These are phyloP conservation scores for Athalia cordata DNA, from an alignment of 2,888 invertebrate genomes.

Conservation along the genomic window DNA sequence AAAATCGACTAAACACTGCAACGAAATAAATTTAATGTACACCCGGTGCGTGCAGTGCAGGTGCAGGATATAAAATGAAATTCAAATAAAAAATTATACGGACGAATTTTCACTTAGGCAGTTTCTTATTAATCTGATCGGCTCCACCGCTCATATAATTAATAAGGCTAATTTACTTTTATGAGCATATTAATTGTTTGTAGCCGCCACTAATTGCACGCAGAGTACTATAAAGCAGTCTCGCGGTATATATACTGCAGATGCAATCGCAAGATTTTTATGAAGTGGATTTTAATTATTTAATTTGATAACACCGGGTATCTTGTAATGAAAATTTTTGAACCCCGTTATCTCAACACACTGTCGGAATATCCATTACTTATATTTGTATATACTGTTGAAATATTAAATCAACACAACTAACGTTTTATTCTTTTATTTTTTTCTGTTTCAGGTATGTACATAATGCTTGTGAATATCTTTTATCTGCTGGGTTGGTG, in stretches of 20 bases:
- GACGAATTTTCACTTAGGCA: constrained; percentile 2
- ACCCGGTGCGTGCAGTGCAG: too few species aligned
- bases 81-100: constrained; percentile 9
- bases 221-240: constrained; percentile 17
- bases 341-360: constrained; percentile 3
- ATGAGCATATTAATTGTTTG: constrained; percentile 55
- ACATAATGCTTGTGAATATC: constrained; percentile 7
- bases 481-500: not conserved
- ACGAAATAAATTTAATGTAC: too few species aligned
- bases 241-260: not conserved
- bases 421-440: not conserved
- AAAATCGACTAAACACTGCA: too few species aligned
- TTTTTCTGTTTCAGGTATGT: constrained; percentile 56
- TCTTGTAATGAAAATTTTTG: not conserved
- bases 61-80: not conserved
- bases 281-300: constrained; percentile 53
- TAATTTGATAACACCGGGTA: constrained; percentile 31
- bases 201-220: constrained; percentile 53
- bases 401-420: constrained; percentile 11
- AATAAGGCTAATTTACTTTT: constrained; percentile 52
- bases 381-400: not conserved
- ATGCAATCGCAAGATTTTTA: constrained; percentile 49
- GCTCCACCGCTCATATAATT: constrained; percentile 48
- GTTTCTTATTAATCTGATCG: constrained; percentile 37
- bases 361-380: constrained; percentile 3